Evolutionary conservation across 1,140 invertebrate species (phyloP), one percentile per base, ranked within the genome.

Genomic region (Panagrolaimus sp.): DNA sequence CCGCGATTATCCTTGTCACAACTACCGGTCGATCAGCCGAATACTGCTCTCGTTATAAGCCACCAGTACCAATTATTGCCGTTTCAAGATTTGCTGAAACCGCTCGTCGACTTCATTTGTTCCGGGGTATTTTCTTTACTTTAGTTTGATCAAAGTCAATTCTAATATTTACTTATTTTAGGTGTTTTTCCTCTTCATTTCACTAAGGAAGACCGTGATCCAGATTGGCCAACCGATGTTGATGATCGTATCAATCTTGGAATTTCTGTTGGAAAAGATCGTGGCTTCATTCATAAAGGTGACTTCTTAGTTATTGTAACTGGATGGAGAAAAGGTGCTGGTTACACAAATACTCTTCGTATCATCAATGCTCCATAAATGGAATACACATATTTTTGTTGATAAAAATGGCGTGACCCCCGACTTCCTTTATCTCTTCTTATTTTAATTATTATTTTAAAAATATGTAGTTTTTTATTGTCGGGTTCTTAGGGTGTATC

Each of bases 281-380:
- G 90, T 76, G 90, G 90, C n/a, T 94, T 98, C 84, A 87, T 98
- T 71, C 89, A 90, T 75, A 83, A 87, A 28, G 91, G 91, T 9
- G 94, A 96, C 84, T 87, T 90, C n/a, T 88, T 98, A 0, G 88
- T 98, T 28, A 88, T 98, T 28, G 90, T 98, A 24, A 98, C 95
- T 38, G 96, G 96, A 77, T 98, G 94, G 94, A 89, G 68, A 21
- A 32, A 73, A 43, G 95, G 95, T 65, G 90, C 93, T 73, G 96
- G 96, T 70, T 94, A 90, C 81, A 98, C 95, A 81, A 98, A 98
- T 87, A 98, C 94, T 73, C 89, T 97, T 86, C 89, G 95, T 73
- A 88, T 98, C 84, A 89, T 96, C 89, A 92, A 89, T 84, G 91
- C 91, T 21, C 83, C 84, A 12, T 78, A 73, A 38, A 38, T 38